phyloP scores from a whole-genome alignment of 1,140 invertebrate species.

The Nylanderia fulva region DNA sequence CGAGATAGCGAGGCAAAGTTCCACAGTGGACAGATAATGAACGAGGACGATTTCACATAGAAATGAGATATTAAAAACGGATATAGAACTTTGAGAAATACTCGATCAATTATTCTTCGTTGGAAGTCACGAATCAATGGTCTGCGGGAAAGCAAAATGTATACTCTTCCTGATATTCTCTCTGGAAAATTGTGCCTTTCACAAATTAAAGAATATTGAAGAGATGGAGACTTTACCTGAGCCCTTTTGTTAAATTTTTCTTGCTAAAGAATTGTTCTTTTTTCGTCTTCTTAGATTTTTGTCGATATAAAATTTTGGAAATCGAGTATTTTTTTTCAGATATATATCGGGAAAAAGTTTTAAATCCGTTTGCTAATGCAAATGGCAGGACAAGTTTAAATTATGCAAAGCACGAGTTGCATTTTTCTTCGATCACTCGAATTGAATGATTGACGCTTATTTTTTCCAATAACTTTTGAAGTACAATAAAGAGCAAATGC shows the following conservation, averaged over 20 bases:
- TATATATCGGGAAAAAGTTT: neutral
- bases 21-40: constrained; percentile 55
- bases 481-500: neutral
- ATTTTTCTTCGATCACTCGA: neutral
- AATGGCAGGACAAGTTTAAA: constrained; percentile 10
- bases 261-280: neutral
- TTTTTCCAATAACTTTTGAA: neutral
- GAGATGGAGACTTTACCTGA: too few species aligned
- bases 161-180: constrained; percentile 44
- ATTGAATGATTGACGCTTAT: neutral
- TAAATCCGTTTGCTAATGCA: neutral
- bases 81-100: constrained; percentile 57
- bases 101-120: constrained; percentile 61
- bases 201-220: too few species aligned
- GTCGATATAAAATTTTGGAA: neutral
- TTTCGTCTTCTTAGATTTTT: neutral
- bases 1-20: constrained; percentile 53
- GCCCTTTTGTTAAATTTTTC: too few species aligned
- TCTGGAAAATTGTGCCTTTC: neutral
- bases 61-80: constrained; percentile 62
- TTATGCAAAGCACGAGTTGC: constrained; percentile 12
- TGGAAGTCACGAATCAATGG: constrained; percentile 2
- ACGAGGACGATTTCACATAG: constrained; percentile 12
- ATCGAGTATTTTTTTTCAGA: neutral
- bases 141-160: constrained; percentile 54